Conservation (phyloP, 2,797 vertebrate species). For the Euthynnus affinis region DNA sequence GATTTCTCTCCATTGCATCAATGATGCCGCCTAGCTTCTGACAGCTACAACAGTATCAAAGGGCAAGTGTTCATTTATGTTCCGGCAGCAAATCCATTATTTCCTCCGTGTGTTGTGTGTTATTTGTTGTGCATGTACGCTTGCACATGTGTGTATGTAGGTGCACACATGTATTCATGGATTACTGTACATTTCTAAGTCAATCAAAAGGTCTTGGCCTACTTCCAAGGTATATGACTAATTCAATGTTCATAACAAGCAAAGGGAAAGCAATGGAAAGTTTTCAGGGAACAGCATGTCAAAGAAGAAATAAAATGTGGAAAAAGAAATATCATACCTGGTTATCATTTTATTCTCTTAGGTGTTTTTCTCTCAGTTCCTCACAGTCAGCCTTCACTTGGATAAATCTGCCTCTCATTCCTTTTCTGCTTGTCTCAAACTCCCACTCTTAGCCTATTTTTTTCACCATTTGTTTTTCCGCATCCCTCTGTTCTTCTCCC, state of each 20-base stretch:
- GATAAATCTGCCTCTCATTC: slow-evolving; percentile 45
- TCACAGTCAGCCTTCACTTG: slow-evolving; percentile 44
- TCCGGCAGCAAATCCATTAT: slow-evolving; percentile 66
- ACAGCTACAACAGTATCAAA: slow-evolving; percentile 78
- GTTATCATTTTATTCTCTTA: slow-evolving; percentile 51
- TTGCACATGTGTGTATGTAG: slow-evolving; percentile 6
- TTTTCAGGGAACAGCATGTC: slow-evolving; percentile 49
- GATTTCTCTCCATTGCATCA: slow-evolving; percentile 80
- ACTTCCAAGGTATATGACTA: slow-evolving; percentile 47
- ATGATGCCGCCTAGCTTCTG: slow-evolving; percentile 65
- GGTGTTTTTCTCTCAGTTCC: slow-evolving; percentile 40
- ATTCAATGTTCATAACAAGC: slow-evolving; percentile 54
- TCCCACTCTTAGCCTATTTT: slow-evolving; percentile 54
- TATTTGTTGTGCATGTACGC: neutral
- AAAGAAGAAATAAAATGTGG: slow-evolving; percentile 47
- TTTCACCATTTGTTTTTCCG: slow-evolving; percentile 28
- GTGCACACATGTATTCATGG: slow-evolving; percentile 43
- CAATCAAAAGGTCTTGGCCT: slow-evolving; percentile 57
- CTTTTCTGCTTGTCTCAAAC: slow-evolving; percentile 35
- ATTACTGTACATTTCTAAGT: slow-evolving; percentile 61
- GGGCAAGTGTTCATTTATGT: slow-evolving; percentile 75
- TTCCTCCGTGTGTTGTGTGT: slow-evolving; percentile 47
- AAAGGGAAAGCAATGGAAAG: slow-evolving; percentile 34
- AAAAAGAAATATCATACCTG: slow-evolving; percentile 48
- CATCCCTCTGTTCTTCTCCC: slow-evolving; percentile 7